phyloP scores from a whole-genome alignment of 2,888 invertebrate species.

The Leptinotarsa tumamoca region DNA sequence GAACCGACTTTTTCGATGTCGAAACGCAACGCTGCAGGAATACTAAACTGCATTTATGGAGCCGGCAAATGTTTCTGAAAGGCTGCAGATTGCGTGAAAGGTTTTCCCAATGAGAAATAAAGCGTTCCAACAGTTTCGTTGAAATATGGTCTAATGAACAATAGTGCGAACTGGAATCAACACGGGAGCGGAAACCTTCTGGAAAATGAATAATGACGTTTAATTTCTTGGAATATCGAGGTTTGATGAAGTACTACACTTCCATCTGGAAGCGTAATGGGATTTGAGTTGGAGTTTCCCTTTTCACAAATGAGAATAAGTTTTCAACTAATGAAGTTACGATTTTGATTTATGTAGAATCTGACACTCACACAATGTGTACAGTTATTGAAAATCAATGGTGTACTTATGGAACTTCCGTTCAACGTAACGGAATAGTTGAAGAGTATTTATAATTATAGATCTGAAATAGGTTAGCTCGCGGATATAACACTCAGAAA shows the following conservation, averaged over 20 bases:
- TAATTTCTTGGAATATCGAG: neutral
- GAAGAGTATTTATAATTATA: no score
- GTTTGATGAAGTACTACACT: neutral
- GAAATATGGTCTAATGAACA: slow-evolving; percentile 1
- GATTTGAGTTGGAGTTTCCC: neutral
- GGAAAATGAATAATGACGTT: slow-evolving; percentile 3
- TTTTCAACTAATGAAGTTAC: neutral
- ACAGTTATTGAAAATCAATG: no score
- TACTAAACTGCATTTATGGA: slow-evolving; percentile 27
- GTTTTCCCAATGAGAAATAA: slow-evolving; percentile 11
- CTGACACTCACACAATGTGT: no score
- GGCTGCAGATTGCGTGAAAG: slow-evolving; percentile 23
- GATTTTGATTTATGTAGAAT: no score
- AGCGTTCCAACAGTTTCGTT: slow-evolving; percentile 5
- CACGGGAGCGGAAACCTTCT: neutral
- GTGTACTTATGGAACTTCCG: no score
- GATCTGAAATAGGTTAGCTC: no score
- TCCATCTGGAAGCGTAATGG: neutral
- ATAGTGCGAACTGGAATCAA: slow-evolving; percentile 8
- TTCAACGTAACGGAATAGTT: no score
- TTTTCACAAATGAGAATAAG: neutral
- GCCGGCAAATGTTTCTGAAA: slow-evolving; percentile 23
- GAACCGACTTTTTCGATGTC: slow-evolving; percentile 29
- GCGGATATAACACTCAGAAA: no score
- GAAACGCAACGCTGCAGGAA: slow-evolving; percentile 29